phyloP scores from a whole-genome alignment of 2,113 vertebrate species.

The Myrmecophaga tridactyla region DNA sequence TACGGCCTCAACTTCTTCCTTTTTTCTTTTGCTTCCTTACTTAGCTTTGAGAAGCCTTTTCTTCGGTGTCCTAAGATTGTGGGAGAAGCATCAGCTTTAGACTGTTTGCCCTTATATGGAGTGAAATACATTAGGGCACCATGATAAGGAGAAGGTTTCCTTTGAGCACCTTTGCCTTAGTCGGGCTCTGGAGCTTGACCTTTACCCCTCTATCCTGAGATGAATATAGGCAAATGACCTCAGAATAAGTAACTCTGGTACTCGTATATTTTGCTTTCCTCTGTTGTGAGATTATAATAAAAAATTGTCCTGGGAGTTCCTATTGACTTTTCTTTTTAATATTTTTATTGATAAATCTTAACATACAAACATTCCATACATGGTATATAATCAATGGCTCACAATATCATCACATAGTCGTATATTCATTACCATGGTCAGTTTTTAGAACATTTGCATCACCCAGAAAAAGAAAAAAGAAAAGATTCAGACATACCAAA shows the following conservation, averaged over 20 bases:
- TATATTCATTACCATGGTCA: too few species aligned
- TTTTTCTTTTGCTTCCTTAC: background rate
- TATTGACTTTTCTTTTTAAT: background rate
- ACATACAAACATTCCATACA: too few species aligned
- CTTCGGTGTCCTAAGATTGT: background rate
- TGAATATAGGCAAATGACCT: background rate
- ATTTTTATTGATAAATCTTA: too few species aligned
- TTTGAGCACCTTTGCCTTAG: background rate
- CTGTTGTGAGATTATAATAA: background rate
- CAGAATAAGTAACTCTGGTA: background rate
- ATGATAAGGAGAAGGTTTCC: background rate
- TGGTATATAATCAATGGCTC: too few species aligned
- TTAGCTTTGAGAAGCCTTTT: background rate
- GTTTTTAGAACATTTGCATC: too few species aligned
- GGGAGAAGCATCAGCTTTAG: background rate
- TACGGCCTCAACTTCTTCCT: background rate
- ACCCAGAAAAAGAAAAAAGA: too few species aligned
- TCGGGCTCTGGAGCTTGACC: background rate
- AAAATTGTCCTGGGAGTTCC: background rate
- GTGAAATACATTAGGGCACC: background rate
- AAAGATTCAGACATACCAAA: too few species aligned
- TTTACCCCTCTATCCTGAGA: background rate
- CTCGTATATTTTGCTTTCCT: background rate
- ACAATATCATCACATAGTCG: too few species aligned
- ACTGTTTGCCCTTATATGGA: background rate